These are phyloP conservation scores for Sebastes taczanowskii DNA, from an alignment of 2,797 vertebrate species.

Conservation along the genomic window DNA sequence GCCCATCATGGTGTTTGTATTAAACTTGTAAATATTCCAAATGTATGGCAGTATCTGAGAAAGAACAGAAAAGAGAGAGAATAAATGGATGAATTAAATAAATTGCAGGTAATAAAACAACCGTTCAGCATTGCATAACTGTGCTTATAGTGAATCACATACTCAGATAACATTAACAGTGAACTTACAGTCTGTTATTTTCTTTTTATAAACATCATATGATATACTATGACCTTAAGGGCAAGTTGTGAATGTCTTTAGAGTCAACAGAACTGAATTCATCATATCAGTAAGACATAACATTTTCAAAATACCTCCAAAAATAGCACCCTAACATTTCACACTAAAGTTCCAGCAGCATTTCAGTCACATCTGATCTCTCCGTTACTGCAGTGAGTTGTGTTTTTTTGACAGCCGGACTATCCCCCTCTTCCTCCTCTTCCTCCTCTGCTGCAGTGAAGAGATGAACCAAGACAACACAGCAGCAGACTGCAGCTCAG, in stretches of 20 bases:
- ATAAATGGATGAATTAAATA: not conserved
- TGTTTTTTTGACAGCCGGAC: not conserved
- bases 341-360: not conserved
- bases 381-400: not conserved
- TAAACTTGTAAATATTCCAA: not conserved
- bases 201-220: not conserved
- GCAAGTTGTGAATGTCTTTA: not conserved
- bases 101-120: not conserved
- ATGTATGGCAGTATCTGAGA: not conserved
- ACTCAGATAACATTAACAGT: not conserved
- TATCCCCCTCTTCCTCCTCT: not conserved
- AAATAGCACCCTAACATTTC: not conserved
- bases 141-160: not conserved
- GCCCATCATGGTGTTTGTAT: slow-evolving; percentile 56
- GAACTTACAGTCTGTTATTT: not conserved
- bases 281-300: not conserved
- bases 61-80: not conserved
- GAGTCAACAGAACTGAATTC: too few relatives aligned
- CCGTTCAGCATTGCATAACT: not conserved
- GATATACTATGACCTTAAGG: not conserved
- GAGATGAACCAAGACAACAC: slow-evolving; percentile 57
- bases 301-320: not conserved
- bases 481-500: not conserved
- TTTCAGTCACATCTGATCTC: not conserved
- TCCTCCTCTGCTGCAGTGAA: slow-evolving; percentile 16